Conservation (phyloP, 2,888 invertebrate genomes). For the Acleris literana region DNA sequence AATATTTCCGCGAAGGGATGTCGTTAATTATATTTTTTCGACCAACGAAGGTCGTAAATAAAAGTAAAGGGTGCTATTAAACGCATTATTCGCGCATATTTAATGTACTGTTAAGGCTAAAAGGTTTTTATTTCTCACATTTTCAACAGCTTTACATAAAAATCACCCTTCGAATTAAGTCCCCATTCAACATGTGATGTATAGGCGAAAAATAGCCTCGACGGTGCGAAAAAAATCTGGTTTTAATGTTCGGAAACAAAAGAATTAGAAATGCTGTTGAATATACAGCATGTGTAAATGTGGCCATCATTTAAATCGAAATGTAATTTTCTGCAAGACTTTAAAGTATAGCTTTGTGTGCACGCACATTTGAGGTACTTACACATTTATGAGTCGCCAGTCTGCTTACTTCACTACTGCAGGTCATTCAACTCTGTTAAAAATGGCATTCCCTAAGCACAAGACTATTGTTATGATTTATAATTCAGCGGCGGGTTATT, state of each 20-base stretch:
- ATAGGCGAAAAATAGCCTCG: slow-evolving; percentile 50
- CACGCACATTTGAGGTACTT: background rate
- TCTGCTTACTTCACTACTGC: slow-evolving; percentile 17
- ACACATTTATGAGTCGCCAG: slow-evolving; percentile 17
- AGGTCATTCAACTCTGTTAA: slow-evolving; percentile 27
- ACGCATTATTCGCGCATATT: slow-evolving; percentile 81
- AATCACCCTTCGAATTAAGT: slow-evolving; percentile 69
- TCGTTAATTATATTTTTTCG: slow-evolving; percentile 78
- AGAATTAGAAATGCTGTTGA: slow-evolving; percentile 16
- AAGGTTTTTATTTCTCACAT: slow-evolving; percentile 72
- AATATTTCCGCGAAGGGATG: slow-evolving; percentile 64
- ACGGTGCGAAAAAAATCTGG: slow-evolving; percentile 35
- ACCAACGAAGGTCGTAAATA: slow-evolving; percentile 74
- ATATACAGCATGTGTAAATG: slow-evolving; percentile 8
- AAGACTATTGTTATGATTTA: slow-evolving; percentile 41
- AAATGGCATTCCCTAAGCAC: slow-evolving; percentile 23
- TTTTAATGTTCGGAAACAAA: slow-evolving; percentile 28
- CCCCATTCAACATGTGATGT: slow-evolving; percentile 68
- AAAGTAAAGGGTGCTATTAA: slow-evolving; percentile 82
- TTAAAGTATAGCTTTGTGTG: background rate
- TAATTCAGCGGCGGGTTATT: slow-evolving; percentile 53
- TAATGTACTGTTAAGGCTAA: slow-evolving; percentile 80
- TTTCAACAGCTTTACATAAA: slow-evolving; percentile 75
- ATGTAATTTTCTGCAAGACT: background rate
- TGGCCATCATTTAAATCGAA: slow-evolving; percentile 5